Conservation (phyloP, 2,888 invertebrate species). For the Ormyrus labotus region DNA sequence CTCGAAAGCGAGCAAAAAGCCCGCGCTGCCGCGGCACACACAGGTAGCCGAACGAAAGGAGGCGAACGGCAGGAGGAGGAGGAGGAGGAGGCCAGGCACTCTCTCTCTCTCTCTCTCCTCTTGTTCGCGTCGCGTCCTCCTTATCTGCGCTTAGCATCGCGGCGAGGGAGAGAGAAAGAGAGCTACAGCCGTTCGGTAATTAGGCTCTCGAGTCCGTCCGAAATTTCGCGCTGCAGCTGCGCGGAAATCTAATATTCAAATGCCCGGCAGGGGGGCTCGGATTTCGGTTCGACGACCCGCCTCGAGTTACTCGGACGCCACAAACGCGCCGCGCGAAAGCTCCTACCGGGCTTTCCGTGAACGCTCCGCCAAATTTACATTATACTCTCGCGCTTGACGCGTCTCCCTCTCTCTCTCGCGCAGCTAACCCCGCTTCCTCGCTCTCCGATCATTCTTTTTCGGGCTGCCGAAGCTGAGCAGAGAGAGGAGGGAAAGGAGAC, state of each 20-base stretch:
- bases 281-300: conserved; percentile 46
- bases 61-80: too few relatives aligned
- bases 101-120: too few relatives aligned
- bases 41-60: neutral
- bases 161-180: neutral
- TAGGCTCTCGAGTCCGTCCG: neutral
- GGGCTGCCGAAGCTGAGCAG: neutral
- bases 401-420: neutral
- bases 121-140: too few relatives aligned
- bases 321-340: conserved; percentile 21
- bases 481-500: neutral
- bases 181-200: neutral
- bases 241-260: conserved; percentile 54
- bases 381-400: conserved; percentile 13
- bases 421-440: neutral
- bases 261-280: conserved; percentile 36
- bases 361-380: conserved; percentile 16
- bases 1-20: conserved; percentile 1
- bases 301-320: neutral
- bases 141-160: too few relatives aligned
- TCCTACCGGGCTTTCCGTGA: conserved; percentile 36
- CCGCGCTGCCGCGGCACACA: neutral
- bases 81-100: too few relatives aligned
- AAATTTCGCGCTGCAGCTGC: neutral
- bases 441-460: neutral